Evolutionary conservation across 2,797 vertebrate genomes (phyloP).

Genomic region (Tangara arthus): DNA sequence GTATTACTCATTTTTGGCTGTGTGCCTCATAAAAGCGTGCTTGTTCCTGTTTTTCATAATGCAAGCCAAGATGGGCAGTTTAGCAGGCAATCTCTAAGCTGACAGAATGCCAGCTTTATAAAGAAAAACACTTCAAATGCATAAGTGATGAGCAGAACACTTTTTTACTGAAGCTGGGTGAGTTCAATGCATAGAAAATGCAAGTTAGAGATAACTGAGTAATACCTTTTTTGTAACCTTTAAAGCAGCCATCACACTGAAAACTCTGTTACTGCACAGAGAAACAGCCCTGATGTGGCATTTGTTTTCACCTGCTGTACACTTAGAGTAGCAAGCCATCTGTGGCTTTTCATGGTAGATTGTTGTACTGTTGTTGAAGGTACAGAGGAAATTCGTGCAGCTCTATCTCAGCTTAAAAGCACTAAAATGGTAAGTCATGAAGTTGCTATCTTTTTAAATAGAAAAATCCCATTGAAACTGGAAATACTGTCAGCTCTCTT

Average conservation of each 20-base stretch:
- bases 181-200: not conserved
- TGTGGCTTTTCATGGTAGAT: not conserved
- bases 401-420: not conserved
- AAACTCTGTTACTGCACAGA: not conserved
- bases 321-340: not conserved
- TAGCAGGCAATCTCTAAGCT: not conserved
- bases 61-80: not conserved
- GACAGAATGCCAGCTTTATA: not conserved
- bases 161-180: not conserved
- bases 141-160: not conserved
- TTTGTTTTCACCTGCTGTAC: slow-evolving; percentile 20
- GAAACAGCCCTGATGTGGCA: not conserved
- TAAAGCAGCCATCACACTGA: not conserved
- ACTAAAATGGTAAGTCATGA: not conserved
- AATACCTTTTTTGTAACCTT: not conserved
- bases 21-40: not conserved
- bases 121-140: not conserved
- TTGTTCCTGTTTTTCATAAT: not conserved
- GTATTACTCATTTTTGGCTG: not conserved
- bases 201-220: not conserved
- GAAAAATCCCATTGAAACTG: not conserved
- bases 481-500: not conserved
- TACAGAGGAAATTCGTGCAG: not conserved
- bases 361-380: not conserved
- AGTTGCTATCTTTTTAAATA: not conserved